These are phyloP conservation scores for Apotomis turbidana DNA, from an alignment of 2,888 invertebrate genomes.

Conservation along the genomic window DNA sequence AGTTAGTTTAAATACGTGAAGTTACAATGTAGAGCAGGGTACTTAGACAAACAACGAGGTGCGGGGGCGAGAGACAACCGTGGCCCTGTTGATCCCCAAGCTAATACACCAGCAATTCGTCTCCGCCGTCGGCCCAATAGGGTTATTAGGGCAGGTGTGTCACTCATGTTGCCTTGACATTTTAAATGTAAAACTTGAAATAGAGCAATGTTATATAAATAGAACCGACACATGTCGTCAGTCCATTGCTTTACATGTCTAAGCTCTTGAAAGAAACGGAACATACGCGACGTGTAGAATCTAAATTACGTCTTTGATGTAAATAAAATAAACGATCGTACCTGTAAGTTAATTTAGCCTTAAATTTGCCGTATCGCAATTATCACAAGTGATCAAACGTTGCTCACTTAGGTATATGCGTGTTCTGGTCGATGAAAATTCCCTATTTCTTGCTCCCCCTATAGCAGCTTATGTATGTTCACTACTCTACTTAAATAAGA, in stretches of 20 bases:
- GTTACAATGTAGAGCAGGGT: conserved; percentile 20
- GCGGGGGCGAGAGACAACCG: conserved; percentile 48
- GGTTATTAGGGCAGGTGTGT: conserved; percentile 61
- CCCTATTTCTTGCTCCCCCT: no score
- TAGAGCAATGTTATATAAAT: conserved; percentile 31
- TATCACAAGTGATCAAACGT: not conserved
- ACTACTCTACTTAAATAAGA: no score
- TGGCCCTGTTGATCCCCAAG: conserved; percentile 53
- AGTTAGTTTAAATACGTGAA: conserved; percentile 26
- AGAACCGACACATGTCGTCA: conserved; percentile 35
- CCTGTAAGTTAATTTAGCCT: not conserved
- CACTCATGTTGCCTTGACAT: conserved; percentile 49
- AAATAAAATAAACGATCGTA: conserved; percentile 4
- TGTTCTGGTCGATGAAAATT: no score
- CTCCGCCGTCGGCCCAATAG: conserved; percentile 56
- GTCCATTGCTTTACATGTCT: conserved; percentile 7
- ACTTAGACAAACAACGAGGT: conserved; percentile 30
- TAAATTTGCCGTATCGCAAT: not conserved
- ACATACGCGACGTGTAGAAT: conserved; percentile 2
- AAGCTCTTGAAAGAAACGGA: not conserved
- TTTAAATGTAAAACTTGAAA: conserved; percentile 45
- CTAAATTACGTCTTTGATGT: conserved; percentile 1
- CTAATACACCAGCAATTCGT: conserved; percentile 57
- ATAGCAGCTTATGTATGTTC: no score
- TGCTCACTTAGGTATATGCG: no score